Percentiles rank a stretch among this genome's conserved stretches.
Evolutionary conservation across 2,888 invertebrate species (phyloP).

Genomic region (Nebria brevicollis): DNA sequence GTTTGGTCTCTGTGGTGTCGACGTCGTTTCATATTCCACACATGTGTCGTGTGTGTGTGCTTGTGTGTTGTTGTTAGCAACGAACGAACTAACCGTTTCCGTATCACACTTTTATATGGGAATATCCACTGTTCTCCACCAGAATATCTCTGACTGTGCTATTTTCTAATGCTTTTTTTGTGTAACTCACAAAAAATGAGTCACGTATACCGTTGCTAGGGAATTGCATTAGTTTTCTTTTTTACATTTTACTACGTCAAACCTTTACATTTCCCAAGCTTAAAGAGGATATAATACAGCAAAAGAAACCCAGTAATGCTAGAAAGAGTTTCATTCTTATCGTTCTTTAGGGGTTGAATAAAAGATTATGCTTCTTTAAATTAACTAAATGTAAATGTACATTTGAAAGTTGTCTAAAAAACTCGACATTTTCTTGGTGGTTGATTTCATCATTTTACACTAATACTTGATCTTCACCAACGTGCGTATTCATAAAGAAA

Average conservation of each 20-base stretch:
- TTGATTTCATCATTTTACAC: no score
- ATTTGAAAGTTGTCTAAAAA: no score
- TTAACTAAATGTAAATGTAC: no score
- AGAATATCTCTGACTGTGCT: neutral
- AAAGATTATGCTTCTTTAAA: no score
- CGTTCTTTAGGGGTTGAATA: no score
- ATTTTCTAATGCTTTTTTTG: neutral
- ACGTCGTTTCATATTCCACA: neutral
- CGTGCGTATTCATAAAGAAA: no score
- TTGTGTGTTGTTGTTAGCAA: neutral
- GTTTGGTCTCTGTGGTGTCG: neutral
- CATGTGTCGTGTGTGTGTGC: neutral
- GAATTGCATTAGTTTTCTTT: neutral
- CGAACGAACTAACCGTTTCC: neutral
- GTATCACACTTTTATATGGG: neutral
- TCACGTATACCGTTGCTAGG: neutral
- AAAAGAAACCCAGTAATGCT: neutral
- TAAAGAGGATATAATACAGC: neutral
- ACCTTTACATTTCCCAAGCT: neutral
- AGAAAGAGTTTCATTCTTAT: no score
- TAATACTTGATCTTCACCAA: no score
- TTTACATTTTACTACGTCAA: neutral
- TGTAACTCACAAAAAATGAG: neutral
- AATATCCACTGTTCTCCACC: neutral
- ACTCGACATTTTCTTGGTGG: no score